Evolutionary conservation across 2,888 invertebrate species (phyloP).

Genomic region (Invenusta paracnida): DNA sequence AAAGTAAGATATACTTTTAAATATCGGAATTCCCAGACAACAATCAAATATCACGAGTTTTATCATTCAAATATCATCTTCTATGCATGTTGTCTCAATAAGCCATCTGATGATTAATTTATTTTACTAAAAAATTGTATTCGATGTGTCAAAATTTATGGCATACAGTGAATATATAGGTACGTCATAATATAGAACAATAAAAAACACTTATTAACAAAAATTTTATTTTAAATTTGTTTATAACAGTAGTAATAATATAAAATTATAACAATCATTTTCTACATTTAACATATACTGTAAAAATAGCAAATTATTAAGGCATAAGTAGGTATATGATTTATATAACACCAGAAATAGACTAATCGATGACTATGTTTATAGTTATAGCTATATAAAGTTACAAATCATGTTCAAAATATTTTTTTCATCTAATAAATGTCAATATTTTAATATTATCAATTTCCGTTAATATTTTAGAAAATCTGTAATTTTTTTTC

Average conservation of each 20-base stretch:
- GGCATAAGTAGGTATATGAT: constrained; percentile 14
- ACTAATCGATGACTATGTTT: too few species aligned
- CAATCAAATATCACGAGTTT: constrained; percentile 25
- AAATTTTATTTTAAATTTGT: neutral
- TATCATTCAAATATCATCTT: neutral
- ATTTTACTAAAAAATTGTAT: constrained; percentile 21
- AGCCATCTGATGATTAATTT: constrained; percentile 13
- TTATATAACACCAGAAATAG: constrained; percentile 19
- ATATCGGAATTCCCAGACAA: constrained; percentile 29
- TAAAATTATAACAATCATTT: constrained; percentile 25
- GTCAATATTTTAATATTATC: constrained; percentile 3
- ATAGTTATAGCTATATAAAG: too few species aligned
- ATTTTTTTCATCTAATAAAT: constrained; percentile 6
- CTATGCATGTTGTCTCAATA: constrained; percentile 12
- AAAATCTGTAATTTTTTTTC: neutral
- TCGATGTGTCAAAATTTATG: constrained; percentile 8
- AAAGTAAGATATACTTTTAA: constrained; percentile 14
- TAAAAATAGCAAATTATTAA: constrained; percentile 1
- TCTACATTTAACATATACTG: neutral
- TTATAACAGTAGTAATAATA: constrained; percentile 7
- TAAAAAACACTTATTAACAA: constrained; percentile 26
- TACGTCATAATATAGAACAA: constrained; percentile 7
- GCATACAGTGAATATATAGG: neutral
- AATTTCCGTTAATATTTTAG: constrained; percentile 16
- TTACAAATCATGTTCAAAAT: constrained; percentile 22